Evolutionary conservation across 2,888 invertebrate species (phyloP).

Genomic region (Melanotus villosus): DNA sequence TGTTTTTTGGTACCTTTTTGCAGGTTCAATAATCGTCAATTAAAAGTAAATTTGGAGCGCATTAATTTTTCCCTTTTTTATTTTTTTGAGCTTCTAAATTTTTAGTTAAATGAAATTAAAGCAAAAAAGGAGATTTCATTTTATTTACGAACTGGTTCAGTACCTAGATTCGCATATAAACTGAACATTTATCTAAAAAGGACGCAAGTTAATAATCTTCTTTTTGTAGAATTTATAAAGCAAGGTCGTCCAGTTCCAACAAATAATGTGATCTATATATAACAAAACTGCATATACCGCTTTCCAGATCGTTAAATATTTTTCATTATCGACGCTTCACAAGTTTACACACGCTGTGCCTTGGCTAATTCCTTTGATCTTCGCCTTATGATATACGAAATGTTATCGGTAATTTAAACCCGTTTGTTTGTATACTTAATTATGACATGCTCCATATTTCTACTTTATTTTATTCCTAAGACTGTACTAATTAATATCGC

Average conservation of each 20-base stretch:
- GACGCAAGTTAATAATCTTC: constrained; percentile 8
- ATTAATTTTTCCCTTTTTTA: too few relatives aligned
- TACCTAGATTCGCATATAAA: constrained; percentile 4
- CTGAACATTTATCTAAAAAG: neutral
- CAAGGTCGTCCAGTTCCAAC: constrained; percentile 29
- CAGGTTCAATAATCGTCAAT: too few relatives aligned
- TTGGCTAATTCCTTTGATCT: constrained; percentile 8
- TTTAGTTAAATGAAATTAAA: too few relatives aligned
- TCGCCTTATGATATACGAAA: neutral
- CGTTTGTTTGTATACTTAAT: too few relatives aligned
- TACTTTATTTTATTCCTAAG: neutral
- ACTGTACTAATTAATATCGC: neutral
- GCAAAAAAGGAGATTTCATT: too few relatives aligned
- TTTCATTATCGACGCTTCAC: constrained; percentile 27
- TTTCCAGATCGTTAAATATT: constrained; percentile 23
- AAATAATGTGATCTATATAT: constrained; percentile 38
- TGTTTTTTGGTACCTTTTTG: too few relatives aligned
- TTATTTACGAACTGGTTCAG: neutral
- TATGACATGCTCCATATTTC: constrained; percentile 2
- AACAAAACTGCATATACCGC: constrained; percentile 13
- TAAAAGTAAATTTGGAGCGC: too few relatives aligned
- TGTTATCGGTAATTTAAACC: too few relatives aligned
- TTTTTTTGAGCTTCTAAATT: too few relatives aligned
- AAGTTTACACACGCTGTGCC: neutral
- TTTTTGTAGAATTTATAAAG: constrained; percentile 11